Base-by-base conservation (phyloP, 2,888 invertebrate genomes). In the Sialis fuliginosa region DNA sequence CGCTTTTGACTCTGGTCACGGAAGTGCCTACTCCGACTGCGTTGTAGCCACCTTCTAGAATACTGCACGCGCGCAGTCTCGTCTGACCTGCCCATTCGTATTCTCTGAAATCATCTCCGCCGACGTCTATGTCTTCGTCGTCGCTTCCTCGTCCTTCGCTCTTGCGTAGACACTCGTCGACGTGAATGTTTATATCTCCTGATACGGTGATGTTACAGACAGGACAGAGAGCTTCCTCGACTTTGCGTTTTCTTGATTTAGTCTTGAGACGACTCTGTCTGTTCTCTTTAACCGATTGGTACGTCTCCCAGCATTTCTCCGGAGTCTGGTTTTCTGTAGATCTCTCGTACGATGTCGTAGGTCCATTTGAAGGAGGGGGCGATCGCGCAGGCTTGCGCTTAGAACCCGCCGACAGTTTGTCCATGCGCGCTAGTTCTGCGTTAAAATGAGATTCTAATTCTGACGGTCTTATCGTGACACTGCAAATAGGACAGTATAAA, bases 61-160 rank as follows among this genome's bases (percentile, higher is more conserved):
- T 65, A 4, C 81, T 79, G 0, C 81, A 73, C 1, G 80, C 82
- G 5, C 82, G 70, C 46, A 87, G 77, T 48, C 92, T 67, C 58
- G 85, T 83, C 62, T 91, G 84, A 0, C 90, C 90, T 32, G 90
- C 88, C 92, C 92, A 92, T 59, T 86, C 84, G 63, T 92, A 93
- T 60, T 90, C 90, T 54, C 90, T 84, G 59, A 72, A 81, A 41
- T 62, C 63, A 50, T 69, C 64, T 37, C 79, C 81, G 68, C 84
- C 85, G 1, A 85, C 85, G 63, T 88, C 89, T 48, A 88, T 87
- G 49, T 80, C 81, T 58, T 84, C 85, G 51, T 78, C 77, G 48
- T 85, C 85, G 4, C 50, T 49, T 33, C 49, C 48, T 34, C 44
- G 55, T 2, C 51, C 54, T 33, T 58, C 60, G n/a, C 55, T 53